A percentile compares a stretch with the other conserved stretches of the same genome.
Conservation (phyloP, 2,888 invertebrate species). For the Acanthosepion esculentum region DNA sequence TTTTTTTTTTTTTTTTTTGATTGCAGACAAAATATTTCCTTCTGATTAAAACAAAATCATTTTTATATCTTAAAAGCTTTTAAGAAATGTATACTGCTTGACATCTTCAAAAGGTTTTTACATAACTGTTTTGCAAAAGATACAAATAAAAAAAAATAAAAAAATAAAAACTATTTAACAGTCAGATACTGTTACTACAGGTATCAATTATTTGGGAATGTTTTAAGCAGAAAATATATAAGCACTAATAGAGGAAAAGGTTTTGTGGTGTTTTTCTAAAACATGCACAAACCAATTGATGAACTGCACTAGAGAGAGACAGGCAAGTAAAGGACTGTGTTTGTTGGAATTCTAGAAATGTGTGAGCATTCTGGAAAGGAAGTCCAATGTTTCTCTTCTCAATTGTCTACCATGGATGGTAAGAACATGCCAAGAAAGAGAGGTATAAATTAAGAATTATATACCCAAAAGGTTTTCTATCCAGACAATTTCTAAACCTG, state of each 20-base stretch:
- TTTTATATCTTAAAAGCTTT: no score
- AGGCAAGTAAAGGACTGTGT: not conserved
- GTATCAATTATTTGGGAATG: not conserved
- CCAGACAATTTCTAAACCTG: slow-evolving; percentile 43
- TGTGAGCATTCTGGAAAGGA: not conserved
- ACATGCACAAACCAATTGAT: not conserved
- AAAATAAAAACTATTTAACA: not conserved
- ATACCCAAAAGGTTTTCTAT: slow-evolving; percentile 45
- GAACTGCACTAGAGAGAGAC: not conserved
- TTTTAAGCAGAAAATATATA: not conserved
- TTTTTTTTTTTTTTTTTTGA: no score
- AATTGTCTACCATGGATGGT: slow-evolving; percentile 5
- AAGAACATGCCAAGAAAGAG: slow-evolving; percentile 33
- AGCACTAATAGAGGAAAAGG: not conserved
- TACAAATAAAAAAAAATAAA: not conserved
- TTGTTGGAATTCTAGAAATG: not conserved
- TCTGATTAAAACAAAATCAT: no score
- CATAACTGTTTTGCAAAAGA: no score
- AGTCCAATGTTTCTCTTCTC: not conserved
- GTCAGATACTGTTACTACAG: not conserved
- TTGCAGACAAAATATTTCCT: no score
- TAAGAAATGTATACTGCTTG: no score
- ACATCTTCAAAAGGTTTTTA: no score
- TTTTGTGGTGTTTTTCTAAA: slow-evolving; percentile 25
- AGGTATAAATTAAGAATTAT: slow-evolving; percentile 1